Percentiles rank a stretch among this genome's conserved stretches.
phyloP scores from a whole-genome alignment of 1,140 invertebrate genomes.

The Anastrepha obliqua region DNA sequence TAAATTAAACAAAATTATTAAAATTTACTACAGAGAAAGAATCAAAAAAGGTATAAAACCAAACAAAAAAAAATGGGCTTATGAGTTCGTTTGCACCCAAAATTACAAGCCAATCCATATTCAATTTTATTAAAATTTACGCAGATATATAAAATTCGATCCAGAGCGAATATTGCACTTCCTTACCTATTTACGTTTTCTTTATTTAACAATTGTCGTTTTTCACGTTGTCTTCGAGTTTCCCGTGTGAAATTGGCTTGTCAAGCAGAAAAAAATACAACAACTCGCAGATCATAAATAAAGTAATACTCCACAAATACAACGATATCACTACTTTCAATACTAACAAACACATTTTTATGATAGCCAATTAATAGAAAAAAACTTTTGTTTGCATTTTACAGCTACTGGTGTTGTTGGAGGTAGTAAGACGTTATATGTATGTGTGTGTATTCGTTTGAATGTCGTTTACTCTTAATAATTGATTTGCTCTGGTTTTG shows the following conservation, averaged over 20 bases:
- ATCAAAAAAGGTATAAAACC: too few relatives aligned
- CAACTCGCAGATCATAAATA: not conserved
- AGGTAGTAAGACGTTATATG: not conserved
- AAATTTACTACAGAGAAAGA: too few relatives aligned
- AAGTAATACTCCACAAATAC: not conserved
- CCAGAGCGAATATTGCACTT: too few relatives aligned
- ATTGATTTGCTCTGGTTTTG: conserved; percentile 47
- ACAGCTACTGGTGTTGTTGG: not conserved
- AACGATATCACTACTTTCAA: not conserved
- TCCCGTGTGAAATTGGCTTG: conserved; percentile 44
- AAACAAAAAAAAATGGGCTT: too few relatives aligned
- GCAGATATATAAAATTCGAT: too few relatives aligned
- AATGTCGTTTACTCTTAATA: not conserved
- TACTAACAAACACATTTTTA: not conserved
- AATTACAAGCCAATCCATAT: too few relatives aligned
- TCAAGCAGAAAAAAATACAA: not conserved
- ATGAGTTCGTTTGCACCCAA: too few relatives aligned
- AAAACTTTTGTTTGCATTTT: not conserved
- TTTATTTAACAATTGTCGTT: not conserved
- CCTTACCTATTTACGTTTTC: too few relatives aligned
- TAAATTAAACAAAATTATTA: too few relatives aligned
- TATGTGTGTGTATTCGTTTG: not conserved
- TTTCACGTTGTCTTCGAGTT: not conserved
- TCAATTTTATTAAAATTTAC: too few relatives aligned
- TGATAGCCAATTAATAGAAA: conserved; percentile 9